Conservation (phyloP, 2,797 vertebrate genomes). For the Chaetodon trifasciatus region DNA sequence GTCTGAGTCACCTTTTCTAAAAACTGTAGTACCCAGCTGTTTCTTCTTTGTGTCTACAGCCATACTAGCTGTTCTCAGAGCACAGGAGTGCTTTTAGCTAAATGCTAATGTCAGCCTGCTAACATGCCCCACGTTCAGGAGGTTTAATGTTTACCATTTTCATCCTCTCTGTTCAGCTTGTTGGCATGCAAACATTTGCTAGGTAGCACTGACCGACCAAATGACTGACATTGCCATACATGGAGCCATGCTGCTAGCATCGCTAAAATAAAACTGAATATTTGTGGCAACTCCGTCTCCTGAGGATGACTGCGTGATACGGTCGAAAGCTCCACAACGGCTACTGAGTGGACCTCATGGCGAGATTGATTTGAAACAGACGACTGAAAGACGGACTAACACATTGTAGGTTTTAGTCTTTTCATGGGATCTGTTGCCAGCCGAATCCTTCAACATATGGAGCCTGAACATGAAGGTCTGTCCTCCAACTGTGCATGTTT, state of each 20-base stretch:
- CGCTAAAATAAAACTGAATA: constrained; percentile 13
- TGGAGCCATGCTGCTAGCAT: neutral
- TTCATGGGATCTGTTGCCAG: neutral
- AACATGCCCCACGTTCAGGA: too few species aligned
- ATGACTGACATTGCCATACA: neutral
- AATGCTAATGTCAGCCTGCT: neutral
- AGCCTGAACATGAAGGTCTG: constrained; percentile 24
- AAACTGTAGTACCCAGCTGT: neutral
- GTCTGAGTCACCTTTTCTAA: neutral
- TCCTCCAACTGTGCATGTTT: constrained; percentile 57
- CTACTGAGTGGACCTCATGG: neutral
- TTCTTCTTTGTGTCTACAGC: neutral
- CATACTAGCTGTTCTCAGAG: neutral
- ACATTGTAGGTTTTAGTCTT: neutral
- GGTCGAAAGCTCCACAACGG: constrained; percentile 20
- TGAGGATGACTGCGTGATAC: constrained; percentile 9
- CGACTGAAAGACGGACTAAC: neutral
- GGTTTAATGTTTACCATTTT: too few species aligned
- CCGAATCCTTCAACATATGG: constrained; percentile 1
- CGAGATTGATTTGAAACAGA: neutral
- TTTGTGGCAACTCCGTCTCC: constrained; percentile 13
- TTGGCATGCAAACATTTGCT: neutral
- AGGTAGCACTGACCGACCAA: too few species aligned
- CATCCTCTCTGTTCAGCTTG: neutral
- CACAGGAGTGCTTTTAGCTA: neutral